Conservation (phyloP, 2,888 invertebrate genomes). For the Neoitamus cyanurus region DNA sequence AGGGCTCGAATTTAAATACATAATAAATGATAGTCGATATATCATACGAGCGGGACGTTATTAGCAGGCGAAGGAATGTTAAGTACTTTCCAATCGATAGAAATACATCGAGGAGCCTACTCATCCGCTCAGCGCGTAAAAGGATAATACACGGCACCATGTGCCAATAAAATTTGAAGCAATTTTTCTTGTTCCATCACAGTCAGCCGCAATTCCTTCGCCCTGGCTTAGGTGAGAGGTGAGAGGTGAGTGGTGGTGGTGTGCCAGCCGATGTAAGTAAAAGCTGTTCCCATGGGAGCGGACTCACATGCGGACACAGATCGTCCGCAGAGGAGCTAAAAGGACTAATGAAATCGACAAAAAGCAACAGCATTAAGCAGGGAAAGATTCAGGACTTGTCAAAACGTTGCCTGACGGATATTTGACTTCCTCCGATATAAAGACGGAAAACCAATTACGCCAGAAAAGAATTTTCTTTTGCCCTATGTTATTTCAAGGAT, state of each 20-base stretch:
- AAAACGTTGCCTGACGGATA: constrained; percentile 47
- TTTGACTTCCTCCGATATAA: constrained; percentile 47
- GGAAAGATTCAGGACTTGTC: constrained; percentile 34
- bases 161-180: constrained; percentile 47
- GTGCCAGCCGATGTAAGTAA: neutral
- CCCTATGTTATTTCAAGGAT: constrained; percentile 20
- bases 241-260: neutral
- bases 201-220: neutral
- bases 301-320: neutral
- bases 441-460: constrained; percentile 36
- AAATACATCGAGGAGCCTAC: neutral
- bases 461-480: constrained; percentile 24
- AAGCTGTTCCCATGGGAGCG: neutral
- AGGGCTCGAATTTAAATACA: constrained; percentile 46
- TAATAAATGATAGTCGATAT: constrained; percentile 47
- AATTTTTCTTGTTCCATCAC: constrained; percentile 42
- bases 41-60: constrained; percentile 31
- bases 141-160: constrained; percentile 23
- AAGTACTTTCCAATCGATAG: constrained; percentile 30
- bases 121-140: constrained; percentile 3
- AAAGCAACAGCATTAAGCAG: neutral
- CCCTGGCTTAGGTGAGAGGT: neutral
- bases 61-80: constrained; percentile 30
- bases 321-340: neutral
- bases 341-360: constrained; percentile 2